Evolutionary conservation across 2,888 invertebrate species (phyloP).

Genomic region (Schizaphis graminum): DNA sequence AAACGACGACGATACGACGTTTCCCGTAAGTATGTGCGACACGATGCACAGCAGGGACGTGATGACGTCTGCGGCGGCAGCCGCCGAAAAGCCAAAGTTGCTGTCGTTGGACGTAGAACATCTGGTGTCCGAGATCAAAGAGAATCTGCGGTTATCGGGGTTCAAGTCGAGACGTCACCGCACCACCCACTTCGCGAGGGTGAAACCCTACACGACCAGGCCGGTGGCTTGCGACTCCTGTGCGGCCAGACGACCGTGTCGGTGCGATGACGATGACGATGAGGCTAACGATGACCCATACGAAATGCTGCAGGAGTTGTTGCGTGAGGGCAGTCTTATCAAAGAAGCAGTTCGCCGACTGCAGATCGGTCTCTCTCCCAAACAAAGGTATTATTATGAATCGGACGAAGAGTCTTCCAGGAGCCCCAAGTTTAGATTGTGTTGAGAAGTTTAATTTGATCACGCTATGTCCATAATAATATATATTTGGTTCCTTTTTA

Average conservation of each 20-base stretch:
- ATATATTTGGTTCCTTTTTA: slow-evolving; percentile 63
- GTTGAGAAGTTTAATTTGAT: slow-evolving; percentile 48
- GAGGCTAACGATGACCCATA: slow-evolving; percentile 74
- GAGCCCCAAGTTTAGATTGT: slow-evolving; percentile 67
- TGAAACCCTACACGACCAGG: slow-evolving; percentile 74
- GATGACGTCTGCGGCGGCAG: slow-evolving; percentile 49
- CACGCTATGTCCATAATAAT: slow-evolving; percentile 21
- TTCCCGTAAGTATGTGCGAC: slow-evolving; percentile 41
- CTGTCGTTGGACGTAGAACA: slow-evolving; percentile 76
- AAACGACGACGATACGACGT: neutral
- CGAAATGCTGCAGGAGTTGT: slow-evolving; percentile 76
- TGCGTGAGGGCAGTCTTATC: slow-evolving; percentile 76
- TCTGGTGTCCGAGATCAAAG: slow-evolving; percentile 78
- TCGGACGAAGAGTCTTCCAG: slow-evolving; percentile 73
- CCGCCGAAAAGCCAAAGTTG: slow-evolving; percentile 69
- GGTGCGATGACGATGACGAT: slow-evolving; percentile 47
- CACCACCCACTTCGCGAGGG: slow-evolving; percentile 71
- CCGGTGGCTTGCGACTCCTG: slow-evolving; percentile 70
- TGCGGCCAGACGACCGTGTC: slow-evolving; percentile 63
- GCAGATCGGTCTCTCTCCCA: slow-evolving; percentile 74
- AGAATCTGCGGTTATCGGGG: slow-evolving; percentile 75
- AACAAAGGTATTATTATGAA: slow-evolving; percentile 75
- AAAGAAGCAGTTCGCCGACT: slow-evolving; percentile 77
- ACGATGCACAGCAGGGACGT: slow-evolving; percentile 57
- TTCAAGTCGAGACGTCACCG: slow-evolving; percentile 72